Evolutionary conservation across 2,888 invertebrate genomes (phyloP).

Genomic region (Bimastos eiseni): DNA sequence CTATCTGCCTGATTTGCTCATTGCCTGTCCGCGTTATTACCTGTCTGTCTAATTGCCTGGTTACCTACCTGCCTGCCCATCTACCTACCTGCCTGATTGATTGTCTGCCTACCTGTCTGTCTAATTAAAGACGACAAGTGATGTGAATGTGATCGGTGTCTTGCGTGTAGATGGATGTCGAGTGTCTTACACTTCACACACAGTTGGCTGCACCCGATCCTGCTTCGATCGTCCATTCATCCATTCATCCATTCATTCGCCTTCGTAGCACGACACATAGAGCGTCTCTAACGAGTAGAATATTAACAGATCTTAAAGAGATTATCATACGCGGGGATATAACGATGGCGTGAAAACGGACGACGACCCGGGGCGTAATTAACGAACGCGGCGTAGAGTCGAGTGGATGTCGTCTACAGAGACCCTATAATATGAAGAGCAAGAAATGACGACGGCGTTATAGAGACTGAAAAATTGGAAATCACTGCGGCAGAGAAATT

Average conservation of each 20-base stretch:
- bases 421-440: not conserved
- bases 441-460: not conserved
- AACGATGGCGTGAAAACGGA: constrained; percentile 3
- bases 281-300: not conserved
- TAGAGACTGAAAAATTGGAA: not conserved
- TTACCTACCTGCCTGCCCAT: not conserved
- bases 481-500: not conserved
- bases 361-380: not conserved
- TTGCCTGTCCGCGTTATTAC: not conserved
- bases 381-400: not conserved
- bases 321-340: not conserved
- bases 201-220: not conserved
- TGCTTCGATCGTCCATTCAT: not conserved
- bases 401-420: not conserved
- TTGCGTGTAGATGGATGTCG: not conserved
- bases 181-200: not conserved
- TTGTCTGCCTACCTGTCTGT: no score
- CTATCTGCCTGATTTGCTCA: not conserved
- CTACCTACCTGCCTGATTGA: not conserved
- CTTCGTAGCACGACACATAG: not conserved
- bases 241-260: not conserved
- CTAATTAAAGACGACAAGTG: not conserved
- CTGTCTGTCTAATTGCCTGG: not conserved
- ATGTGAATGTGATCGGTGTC: not conserved
- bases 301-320: not conserved